Evolutionary conservation across 64 coral and sea anemone genomes (phyloP), one percentile per base, ranked within the genome.

Genomic region (Actinia tenebrosa): DNA sequence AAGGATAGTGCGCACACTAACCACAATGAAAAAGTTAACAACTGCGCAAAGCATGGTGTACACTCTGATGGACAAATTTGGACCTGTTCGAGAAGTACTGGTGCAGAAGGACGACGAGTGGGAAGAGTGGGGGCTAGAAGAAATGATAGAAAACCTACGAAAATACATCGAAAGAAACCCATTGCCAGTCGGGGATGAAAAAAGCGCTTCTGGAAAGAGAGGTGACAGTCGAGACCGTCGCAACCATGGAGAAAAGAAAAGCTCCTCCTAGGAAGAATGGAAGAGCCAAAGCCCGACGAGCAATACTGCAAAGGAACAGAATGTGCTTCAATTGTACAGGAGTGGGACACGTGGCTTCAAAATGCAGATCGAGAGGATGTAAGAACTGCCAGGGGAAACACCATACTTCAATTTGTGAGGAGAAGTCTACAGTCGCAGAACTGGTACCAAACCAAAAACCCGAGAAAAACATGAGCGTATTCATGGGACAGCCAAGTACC

Each of bases 131-230:
- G 80, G 85, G 4, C 26, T 94, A 7, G 80, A 83, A n/a, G 79
- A 90, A 30, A 45, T 90, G 1, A 77, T 79, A 18, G 88, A 90
- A 47, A 84, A 90, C 16, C 53, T 90, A 45, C 20, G 92, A 2
- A 90, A 84, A 78, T 94, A 93, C 47, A 84, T 77, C 42, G 84
- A 94, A n/a, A 62, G 84, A 83, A 94, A 90, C 53, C 78, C 88
- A 8, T 16, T 94, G 15, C 55, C 10, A 60, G 58, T 47, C 58
- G 13, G 10, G 42, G 78, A 83, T 4, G 56, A 83, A 5, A 22
- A 10, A 22, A 82, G 27, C 4, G 66, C 27, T 3, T 42, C 43
- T 50, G 44, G 56, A 25, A 72, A 25, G 44, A 90, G 17, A 37
- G 30, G n/a, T 1, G 63, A 44, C 6, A 47, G 46, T 47, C 6